Evolutionary conservation across 2,888 invertebrate species (phyloP).

Genomic region (Carabus problematicus): DNA sequence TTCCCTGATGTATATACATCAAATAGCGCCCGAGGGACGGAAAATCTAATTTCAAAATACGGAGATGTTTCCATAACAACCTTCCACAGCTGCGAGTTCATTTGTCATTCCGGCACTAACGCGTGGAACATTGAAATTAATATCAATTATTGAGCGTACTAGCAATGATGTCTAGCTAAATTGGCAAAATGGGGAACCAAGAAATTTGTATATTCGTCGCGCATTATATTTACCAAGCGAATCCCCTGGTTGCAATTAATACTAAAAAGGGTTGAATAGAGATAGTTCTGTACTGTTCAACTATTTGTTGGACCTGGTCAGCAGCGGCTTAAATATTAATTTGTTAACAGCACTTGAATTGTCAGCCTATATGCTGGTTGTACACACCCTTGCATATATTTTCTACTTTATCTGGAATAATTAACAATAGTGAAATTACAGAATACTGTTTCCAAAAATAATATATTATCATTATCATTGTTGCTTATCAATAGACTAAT

Average conservation of each 20-base stretch:
- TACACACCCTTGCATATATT: too few relatives aligned
- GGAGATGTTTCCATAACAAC: too few relatives aligned
- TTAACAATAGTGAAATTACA: too few relatives aligned
- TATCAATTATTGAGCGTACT: constrained; percentile 14
- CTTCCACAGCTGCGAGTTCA: neutral
- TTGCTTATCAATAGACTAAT: too few relatives aligned
- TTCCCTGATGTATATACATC: too few relatives aligned
- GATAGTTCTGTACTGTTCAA: constrained; percentile 8
- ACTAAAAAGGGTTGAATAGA: constrained; percentile 18
- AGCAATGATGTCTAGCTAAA: constrained; percentile 10
- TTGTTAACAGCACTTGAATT: neutral
- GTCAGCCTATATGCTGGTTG: too few relatives aligned
- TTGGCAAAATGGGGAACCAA: neutral
- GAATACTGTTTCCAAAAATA: too few relatives aligned
- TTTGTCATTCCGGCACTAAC: constrained; percentile 13
- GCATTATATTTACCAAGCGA: neutral
- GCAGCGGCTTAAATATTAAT: constrained; percentile 7
- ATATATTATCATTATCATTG: too few relatives aligned
- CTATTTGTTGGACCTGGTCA: constrained; percentile 9
- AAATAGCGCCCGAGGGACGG: too few relatives aligned
- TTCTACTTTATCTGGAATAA: too few relatives aligned
- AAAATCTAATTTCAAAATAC: too few relatives aligned
- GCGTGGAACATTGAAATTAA: constrained; percentile 19
- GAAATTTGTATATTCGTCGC: too few relatives aligned
- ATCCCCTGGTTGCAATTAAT: constrained; percentile 14